Conservation (phyloP, 2,888 invertebrate species). For the Pristionchus arcanus region DNA sequence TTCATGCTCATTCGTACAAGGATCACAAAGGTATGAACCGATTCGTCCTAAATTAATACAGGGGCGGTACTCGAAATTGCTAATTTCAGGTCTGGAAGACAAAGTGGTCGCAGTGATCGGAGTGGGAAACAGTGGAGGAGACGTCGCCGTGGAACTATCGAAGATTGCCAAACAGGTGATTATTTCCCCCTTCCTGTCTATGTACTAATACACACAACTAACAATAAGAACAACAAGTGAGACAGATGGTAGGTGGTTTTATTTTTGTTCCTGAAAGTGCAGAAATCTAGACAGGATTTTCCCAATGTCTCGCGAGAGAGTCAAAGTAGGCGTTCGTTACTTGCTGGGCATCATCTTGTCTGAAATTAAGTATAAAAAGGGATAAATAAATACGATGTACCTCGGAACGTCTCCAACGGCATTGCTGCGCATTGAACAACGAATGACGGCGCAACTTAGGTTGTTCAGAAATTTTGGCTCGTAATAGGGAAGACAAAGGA, state of each 20-base stretch:
- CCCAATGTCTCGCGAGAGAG: neutral
- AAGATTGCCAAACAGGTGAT: conserved; percentile 79
- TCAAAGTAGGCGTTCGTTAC: neutral
- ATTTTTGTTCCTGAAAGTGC: neutral
- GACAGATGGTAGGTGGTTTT: neutral
- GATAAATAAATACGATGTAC: neutral
- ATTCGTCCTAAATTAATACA: neutral
- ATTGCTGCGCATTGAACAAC: neutral
- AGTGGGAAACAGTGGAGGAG: conserved; percentile 82
- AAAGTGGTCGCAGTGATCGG: conserved; percentile 81
- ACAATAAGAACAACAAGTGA: neutral
- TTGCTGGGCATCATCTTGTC: neutral
- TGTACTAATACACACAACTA: neutral
- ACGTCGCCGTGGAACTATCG: conserved; percentile 81
- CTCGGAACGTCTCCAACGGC: neutral
- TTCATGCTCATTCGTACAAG: conserved; percentile 78
- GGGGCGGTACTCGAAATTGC: neutral
- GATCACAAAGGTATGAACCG: conserved; percentile 68
- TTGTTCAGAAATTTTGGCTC: neutral
- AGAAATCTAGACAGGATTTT: neutral
- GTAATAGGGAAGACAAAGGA: conserved; percentile 23
- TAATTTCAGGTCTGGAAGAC: conserved; percentile 77
- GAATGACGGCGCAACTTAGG: neutral
- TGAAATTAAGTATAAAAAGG: neutral
- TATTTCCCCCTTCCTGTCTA: neutral